These are phyloP conservation scores for Coptodon bakossiorum DNA, from an alignment of 2,113 vertebrate species.

Conservation along the genomic window DNA sequence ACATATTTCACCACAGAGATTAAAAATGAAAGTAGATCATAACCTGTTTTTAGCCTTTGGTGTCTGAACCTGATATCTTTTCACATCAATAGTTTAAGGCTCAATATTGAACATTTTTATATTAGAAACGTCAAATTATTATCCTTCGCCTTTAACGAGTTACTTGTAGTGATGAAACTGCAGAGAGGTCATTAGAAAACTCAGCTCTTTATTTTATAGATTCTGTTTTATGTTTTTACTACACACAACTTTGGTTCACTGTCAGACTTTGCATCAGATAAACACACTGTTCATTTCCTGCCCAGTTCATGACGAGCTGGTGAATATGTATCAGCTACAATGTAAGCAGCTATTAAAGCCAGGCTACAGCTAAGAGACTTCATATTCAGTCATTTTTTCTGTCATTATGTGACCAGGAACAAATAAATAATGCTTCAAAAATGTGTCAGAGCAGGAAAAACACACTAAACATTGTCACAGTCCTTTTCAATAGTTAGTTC, in stretches of 20 bases:
- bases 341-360: background rate
- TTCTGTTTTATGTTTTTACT: background rate
- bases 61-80: background rate
- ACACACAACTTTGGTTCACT: background rate
- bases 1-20: background rate
- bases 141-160: background rate
- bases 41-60: background rate
- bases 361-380: background rate
- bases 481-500: background rate
- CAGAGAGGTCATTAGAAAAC: background rate
- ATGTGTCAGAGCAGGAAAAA: background rate
- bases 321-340: background rate
- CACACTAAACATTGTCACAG: background rate
- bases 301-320: background rate
- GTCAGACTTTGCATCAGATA: background rate
- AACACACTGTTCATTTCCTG: background rate
- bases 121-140: background rate
- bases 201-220: background rate
- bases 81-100: background rate
- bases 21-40: background rate
- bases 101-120: background rate
- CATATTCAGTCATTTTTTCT: fast-evolving
- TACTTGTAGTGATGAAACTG: background rate
- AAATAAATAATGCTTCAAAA: background rate
- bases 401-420: background rate